A percentile compares a stretch with the other conserved stretches of the same genome.
Evolutionary conservation across 2,888 invertebrate species (phyloP).

Genomic region (Lasioglossum malachurum): DNA sequence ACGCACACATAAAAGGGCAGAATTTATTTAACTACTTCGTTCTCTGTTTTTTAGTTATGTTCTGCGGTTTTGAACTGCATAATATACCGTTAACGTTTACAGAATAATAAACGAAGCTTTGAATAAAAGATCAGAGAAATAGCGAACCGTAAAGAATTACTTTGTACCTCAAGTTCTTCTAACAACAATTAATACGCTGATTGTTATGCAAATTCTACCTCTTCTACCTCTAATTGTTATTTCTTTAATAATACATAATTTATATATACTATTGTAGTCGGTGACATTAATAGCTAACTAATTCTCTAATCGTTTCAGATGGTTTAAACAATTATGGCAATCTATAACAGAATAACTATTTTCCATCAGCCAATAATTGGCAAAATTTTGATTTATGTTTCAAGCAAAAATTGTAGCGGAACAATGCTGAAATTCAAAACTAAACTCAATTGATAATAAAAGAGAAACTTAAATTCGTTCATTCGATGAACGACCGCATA

Average conservation of each 20-base stretch:
- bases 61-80: background rate
- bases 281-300: too few relatives aligned
- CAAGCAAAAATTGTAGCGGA: background rate
- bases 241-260: background rate
- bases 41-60: background rate
- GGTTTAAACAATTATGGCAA: background rate
- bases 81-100: background rate
- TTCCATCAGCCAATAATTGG: background rate
- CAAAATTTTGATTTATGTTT: background rate
- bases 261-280: background rate
- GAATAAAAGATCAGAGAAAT: conserved; percentile 10
- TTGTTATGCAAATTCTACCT: background rate
- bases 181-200: background rate
- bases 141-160: background rate
- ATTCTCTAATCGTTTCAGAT: background rate
- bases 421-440: too few relatives aligned
- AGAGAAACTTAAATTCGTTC: too few relatives aligned
- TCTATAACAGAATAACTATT: too few relatives aligned
- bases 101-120: background rate
- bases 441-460: too few relatives aligned
- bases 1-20: background rate
- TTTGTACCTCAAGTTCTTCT: background rate
- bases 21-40: background rate
- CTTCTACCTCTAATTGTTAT: background rate
- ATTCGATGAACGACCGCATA: too few relatives aligned